Evolutionary conservation across 1,140 invertebrate genomes (phyloP), one percentile per base, ranked within the genome.

Genomic region (Nephila pilipes): DNA sequence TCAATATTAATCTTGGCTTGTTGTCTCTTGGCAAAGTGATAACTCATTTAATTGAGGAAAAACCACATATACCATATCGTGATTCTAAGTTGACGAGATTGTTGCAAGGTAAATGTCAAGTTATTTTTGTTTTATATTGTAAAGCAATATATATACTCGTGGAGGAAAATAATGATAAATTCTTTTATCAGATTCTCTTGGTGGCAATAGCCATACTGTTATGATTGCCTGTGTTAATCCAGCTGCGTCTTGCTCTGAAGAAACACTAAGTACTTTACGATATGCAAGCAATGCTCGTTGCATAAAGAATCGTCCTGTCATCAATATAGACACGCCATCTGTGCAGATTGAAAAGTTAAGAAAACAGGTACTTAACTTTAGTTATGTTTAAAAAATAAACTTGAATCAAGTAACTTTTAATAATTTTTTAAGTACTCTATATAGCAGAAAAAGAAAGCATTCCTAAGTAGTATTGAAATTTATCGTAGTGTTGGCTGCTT

Each of bases 291-390:
- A 98, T 95, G 99, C 99, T 4, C 99, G 99, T 96, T 99, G 99
- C 83, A 99, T 99, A 95, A 99, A 99, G 97, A 99, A 99, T 96
- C 98, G 99, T 94, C 99, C 99, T 12, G 98, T 97, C 95, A 99
- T 99, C 60, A 99, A 99, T 96, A 99, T 99, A 95, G 99, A 99
- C 96, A 96, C 99, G 81, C 99, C 99, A n/a, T 99, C 99, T 4
- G 99, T 99, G 95, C 99, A 99, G 96, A 60, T 94, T 22, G 54
- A 58, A 22, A 25, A 88, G 32, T 60, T 94, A 20, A 90, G 83
- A 81, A 36, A 94, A 38, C 25, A 65, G 89, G 93, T 94, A 85
- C 29, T 46, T 46, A 46, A n/a, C n/a, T n/a, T n/a, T n/a, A n/a
- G n/a, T n/a, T n/a, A n/a, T n/a, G n/a, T n/a, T n/a, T n/a, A n/a